Conservation (phyloP, 2,797 vertebrate genomes). For the Neosalanx taihuensis region DNA sequence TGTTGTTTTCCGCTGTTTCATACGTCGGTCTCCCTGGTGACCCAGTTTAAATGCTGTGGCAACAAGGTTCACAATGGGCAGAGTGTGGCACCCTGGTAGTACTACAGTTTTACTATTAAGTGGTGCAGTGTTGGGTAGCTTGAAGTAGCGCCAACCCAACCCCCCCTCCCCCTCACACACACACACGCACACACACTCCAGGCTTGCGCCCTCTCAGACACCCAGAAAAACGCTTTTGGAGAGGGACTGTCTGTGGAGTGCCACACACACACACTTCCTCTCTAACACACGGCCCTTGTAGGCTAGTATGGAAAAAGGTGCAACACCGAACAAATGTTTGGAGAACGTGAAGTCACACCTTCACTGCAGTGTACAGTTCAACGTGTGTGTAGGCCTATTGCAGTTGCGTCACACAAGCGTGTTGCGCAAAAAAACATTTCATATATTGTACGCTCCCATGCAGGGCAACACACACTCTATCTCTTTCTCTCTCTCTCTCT, state of each 20-base stretch:
- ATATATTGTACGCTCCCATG: background rate
- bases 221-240: constrained; percentile 65
- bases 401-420: background rate
- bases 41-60: constrained; percentile 68
- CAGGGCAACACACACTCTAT: constrained; percentile 16
- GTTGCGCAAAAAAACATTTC: constrained; percentile 3
- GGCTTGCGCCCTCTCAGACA: constrained; percentile 61
- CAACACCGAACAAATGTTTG: constrained; percentile 40
- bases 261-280: constrained; percentile 24
- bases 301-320: constrained; percentile 25
- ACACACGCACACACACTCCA: constrained; percentile 46
- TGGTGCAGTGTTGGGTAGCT: constrained; percentile 16
- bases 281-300: background rate
- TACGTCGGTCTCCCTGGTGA: constrained; percentile 59
- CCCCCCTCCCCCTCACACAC: constrained; percentile 14
- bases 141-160: constrained; percentile 40
- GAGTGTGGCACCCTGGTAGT: constrained; percentile 32
- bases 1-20: constrained; percentile 57
- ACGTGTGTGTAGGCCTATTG: background rate
- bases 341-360: constrained; percentile 28
- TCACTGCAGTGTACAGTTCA: constrained; percentile 4
- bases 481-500: constrained; percentile 2
- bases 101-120: constrained; percentile 17
- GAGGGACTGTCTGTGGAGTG: constrained; percentile 62
- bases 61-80: constrained; percentile 20